Conservation (phyloP, 2,888 invertebrate species). For the Eupsilia transversa region DNA sequence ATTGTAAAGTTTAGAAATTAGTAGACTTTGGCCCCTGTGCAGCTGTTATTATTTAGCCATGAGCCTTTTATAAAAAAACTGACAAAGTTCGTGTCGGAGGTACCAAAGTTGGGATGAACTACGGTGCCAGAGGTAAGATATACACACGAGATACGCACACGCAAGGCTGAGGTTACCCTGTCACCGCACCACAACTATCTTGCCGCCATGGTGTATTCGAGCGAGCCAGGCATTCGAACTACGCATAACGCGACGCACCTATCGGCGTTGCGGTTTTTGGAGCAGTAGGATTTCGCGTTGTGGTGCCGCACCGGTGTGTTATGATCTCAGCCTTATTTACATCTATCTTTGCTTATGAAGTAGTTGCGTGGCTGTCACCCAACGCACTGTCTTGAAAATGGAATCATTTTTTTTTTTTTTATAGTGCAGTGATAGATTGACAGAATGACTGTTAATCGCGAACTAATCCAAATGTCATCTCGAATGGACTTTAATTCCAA, state of each 20-base stretch:
- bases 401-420: background rate
- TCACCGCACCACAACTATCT: slow-evolving; percentile 10
- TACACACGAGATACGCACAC: background rate
- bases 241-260: background rate
- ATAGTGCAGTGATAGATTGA: background rate
- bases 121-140: too few relatives aligned
- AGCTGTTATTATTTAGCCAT: background rate
- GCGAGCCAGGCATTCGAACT: slow-evolving; percentile 14
- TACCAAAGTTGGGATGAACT: too few relatives aligned
- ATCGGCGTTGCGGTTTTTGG: slow-evolving; percentile 18
- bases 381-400: background rate
- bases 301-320: too few relatives aligned
- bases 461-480: background rate
- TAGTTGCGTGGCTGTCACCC: background rate
- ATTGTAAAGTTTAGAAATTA: too few relatives aligned
- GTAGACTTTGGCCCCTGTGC: too few relatives aligned
- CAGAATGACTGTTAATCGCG: background rate
- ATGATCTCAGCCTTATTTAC: slow-evolving; percentile 1
- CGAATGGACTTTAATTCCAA: background rate
- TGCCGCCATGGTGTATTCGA: background rate
- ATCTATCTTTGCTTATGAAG: background rate
- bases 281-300: background rate
- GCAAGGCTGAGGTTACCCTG: background rate
- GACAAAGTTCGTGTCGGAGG: too few relatives aligned
- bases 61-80: too few relatives aligned